Conservation (phyloP, 2,888 invertebrate species). For the Parnassius mnemosyne region DNA sequence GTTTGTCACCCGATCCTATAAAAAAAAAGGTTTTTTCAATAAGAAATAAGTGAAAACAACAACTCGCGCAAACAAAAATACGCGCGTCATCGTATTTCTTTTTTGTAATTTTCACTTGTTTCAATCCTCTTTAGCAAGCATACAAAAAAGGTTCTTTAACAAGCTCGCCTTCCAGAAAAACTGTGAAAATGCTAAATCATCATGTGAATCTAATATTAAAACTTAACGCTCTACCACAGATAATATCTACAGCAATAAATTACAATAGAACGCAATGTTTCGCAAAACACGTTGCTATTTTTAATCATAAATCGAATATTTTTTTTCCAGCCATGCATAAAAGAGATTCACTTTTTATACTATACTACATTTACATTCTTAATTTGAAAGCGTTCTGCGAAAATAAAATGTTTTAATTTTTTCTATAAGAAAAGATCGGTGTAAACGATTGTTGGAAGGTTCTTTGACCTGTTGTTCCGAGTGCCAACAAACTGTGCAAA, state of each 20-base stretch:
- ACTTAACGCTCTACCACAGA: slow-evolving; percentile 13
- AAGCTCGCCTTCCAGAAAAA: not conserved
- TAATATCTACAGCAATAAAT: slow-evolving; percentile 20
- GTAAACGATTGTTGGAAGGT: slow-evolving; percentile 15
- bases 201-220: slow-evolving; percentile 17
- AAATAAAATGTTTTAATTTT: slow-evolving; percentile 7
- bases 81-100: not conserved
- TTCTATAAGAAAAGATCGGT: slow-evolving; percentile 10
- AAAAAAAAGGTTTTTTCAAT: too few relatives aligned
- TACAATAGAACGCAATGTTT: slow-evolving; percentile 16
- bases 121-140: not conserved
- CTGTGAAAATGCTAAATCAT: slow-evolving; percentile 4
- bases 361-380: slow-evolving; percentile 1
- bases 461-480: slow-evolving; percentile 13
- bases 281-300: slow-evolving; percentile 10
- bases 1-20: too few relatives aligned
- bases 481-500: slow-evolving; percentile 16
- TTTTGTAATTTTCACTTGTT: slow-evolving; percentile 6
- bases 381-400: slow-evolving; percentile 8
- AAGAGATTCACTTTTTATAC: slow-evolving; percentile 10
- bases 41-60: not conserved
- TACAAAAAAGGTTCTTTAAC: not conserved
- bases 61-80: not conserved
- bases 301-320: slow-evolving; percentile 13
- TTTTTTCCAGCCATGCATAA: not conserved